These are phyloP conservation scores for Alviniconcha marisindica DNA, from an alignment of 1,140 invertebrate genomes.

Conservation along the genomic window DNA sequence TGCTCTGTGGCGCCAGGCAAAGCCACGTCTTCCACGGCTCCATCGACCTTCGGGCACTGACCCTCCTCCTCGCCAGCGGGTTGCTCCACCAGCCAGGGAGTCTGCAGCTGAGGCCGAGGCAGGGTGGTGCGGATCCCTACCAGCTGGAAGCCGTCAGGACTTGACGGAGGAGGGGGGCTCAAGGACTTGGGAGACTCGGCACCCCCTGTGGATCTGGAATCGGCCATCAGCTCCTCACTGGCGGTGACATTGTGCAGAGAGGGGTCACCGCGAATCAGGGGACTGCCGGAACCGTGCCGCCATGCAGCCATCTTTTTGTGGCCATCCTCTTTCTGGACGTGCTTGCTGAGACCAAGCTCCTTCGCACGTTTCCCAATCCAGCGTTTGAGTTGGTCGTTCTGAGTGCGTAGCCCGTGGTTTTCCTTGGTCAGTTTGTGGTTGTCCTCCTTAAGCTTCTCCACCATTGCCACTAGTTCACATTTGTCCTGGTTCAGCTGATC, in stretches of 20 bases:
- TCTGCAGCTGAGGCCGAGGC: background rate
- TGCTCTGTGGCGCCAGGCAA: background rate
- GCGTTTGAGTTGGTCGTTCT: conserved; percentile 14
- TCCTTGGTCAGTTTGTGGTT: background rate
- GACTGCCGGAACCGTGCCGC: background rate
- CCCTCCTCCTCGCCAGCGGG: no score
- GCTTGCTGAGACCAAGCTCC: conserved; percentile 11
- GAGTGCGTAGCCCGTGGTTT: background rate
- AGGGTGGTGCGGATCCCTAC: background rate
- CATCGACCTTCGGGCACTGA: no score
- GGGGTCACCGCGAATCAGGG: conserved; percentile 24
- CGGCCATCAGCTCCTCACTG: background rate
- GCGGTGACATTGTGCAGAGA: background rate
- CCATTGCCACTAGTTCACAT: conserved; percentile 21
- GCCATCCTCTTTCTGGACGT: background rate
- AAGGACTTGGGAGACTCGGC: background rate
- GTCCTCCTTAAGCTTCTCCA: background rate
- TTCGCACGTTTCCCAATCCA: conserved; percentile 24
- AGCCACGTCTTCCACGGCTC: background rate
- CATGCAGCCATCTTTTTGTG: background rate
- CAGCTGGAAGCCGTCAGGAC: background rate
- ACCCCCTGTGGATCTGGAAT: background rate
- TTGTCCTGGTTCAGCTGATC: conserved; percentile 34
- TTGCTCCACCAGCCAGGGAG: conserved; percentile 19
- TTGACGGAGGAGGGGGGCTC: background rate